A percentile compares a stretch with the other conserved stretches of the same genome.
Conservation (phyloP, 2,888 invertebrate genomes). For the Thumatha senex region DNA sequence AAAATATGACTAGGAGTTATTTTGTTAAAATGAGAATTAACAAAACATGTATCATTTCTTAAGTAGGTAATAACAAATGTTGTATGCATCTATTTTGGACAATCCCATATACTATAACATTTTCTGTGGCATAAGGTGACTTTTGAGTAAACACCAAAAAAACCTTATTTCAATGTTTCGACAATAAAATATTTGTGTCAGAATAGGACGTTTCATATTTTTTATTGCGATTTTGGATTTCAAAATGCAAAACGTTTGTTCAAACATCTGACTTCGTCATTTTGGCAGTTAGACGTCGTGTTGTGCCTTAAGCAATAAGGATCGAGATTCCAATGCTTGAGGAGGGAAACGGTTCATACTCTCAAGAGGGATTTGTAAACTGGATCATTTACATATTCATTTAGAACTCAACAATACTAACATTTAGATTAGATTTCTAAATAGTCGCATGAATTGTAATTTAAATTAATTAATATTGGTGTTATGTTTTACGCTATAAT, state of each 20-base stretch:
- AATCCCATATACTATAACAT: too few relatives aligned
- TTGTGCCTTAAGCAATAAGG: slow-evolving; percentile 39
- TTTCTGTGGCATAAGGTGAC: too few relatives aligned
- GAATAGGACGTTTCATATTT: background rate
- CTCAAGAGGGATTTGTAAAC: slow-evolving; percentile 47
- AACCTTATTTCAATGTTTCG: background rate
- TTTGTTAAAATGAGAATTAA: too few relatives aligned
- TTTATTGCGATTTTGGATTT: slow-evolving; percentile 6
- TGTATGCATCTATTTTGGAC: too few relatives aligned
- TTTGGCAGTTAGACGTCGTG: slow-evolving; percentile 37
- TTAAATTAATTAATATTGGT: too few relatives aligned
- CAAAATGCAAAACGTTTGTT: slow-evolving; percentile 14
- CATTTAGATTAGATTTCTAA: slow-evolving; percentile 41
- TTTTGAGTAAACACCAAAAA: too few relatives aligned
- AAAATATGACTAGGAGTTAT: too few relatives aligned
- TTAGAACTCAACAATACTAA: slow-evolving; percentile 43
- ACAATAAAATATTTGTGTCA: background rate
- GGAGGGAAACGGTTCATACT: slow-evolving; percentile 38
- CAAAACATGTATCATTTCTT: too few relatives aligned
- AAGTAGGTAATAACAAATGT: too few relatives aligned
- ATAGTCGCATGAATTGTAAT: slow-evolving; percentile 28
- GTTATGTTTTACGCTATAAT: too few relatives aligned
- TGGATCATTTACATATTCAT: slow-evolving; percentile 55
- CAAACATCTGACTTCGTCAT: slow-evolving; percentile 23
- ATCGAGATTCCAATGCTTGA: slow-evolving; percentile 53